Conservation (phyloP, 2,797 vertebrate genomes). For the Karalla daura region DNA sequence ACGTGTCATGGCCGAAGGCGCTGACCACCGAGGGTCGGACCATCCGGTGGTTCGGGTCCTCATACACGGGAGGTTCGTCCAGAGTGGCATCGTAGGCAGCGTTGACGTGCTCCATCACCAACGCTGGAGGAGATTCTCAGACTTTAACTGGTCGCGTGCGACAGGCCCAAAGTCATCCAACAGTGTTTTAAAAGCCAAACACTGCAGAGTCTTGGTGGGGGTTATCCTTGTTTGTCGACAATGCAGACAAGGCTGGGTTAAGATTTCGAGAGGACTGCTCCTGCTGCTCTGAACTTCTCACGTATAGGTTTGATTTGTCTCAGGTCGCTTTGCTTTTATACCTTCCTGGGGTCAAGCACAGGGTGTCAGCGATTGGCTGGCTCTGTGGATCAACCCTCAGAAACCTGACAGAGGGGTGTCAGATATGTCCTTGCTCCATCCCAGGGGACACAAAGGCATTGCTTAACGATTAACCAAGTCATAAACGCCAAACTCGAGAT, state of each 20-base stretch:
- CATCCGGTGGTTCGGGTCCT: slow-evolving; percentile 79
- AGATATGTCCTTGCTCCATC: slow-evolving; percentile 83
- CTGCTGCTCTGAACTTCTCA: slow-evolving; percentile 17
- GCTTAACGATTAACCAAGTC: slow-evolving; percentile 87
- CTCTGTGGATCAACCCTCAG: slow-evolving; percentile 75
- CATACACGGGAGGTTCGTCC: slow-evolving; percentile 88
- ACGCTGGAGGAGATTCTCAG: slow-evolving; percentile 44
- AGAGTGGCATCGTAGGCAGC: slow-evolving; percentile 70
- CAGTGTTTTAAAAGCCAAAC: slow-evolving; percentile 22
- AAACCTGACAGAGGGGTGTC: slow-evolving; percentile 73
- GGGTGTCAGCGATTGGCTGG: slow-evolving; percentile 77
- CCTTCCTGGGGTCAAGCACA: slow-evolving; percentile 49
- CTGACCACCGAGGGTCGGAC: slow-evolving; percentile 86
- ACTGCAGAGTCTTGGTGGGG: slow-evolving; percentile 5
- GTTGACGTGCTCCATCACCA: slow-evolving; percentile 79
- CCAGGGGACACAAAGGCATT: slow-evolving; percentile 77
- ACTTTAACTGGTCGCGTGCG: slow-evolving; percentile 56
- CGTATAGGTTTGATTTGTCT: slow-evolving; percentile 33
- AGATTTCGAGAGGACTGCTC: slow-evolving; percentile 3
- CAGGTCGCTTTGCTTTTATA: slow-evolving; percentile 77
- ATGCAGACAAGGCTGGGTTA: neutral
- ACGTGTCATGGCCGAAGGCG: slow-evolving; percentile 94
- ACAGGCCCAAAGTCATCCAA: slow-evolving; percentile 48
- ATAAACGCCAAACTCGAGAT: slow-evolving; percentile 80
- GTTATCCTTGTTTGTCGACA: slow-evolving; percentile 38